These are phyloP conservation scores for Plecotus auritus DNA, from an alignment of 2,113 vertebrate species.

Conservation along the genomic window DNA sequence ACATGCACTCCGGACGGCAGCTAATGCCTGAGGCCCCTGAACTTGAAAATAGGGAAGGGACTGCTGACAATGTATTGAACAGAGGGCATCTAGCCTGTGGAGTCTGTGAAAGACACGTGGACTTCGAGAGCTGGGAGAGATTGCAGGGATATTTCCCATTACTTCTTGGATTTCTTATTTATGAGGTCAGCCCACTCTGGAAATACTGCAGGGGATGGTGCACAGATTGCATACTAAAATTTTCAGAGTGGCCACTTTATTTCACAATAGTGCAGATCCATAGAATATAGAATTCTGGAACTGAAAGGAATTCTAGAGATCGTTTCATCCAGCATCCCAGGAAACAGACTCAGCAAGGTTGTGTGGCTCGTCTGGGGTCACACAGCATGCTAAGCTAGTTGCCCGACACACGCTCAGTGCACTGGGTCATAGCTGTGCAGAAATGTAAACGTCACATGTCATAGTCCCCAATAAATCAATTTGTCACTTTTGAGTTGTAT, in stretches of 20 bases:
- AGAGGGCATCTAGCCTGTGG: background rate
- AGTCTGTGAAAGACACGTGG: background rate
- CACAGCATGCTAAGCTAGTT: background rate
- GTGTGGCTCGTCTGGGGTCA: background rate
- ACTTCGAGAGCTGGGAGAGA: background rate
- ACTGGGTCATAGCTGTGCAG: rapidly evolving
- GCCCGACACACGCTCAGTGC: background rate
- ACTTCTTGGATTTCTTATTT: background rate
- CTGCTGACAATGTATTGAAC: background rate
- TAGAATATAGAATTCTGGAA: background rate
- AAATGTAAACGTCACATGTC: background rate
- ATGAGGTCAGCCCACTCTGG: background rate
- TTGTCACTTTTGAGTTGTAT: too few species aligned
- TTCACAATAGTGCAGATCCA: background rate
- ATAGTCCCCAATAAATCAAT: background rate
- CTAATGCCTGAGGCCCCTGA: background rate
- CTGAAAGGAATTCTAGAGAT: background rate
- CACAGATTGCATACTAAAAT: background rate
- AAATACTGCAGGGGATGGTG: background rate
- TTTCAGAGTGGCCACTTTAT: background rate
- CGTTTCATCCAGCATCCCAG: background rate
- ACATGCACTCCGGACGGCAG: background rate
- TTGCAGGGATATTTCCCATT: background rate
- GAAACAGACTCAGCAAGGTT: background rate
- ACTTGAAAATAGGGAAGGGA: background rate